These are phyloP conservation scores for Novumbra hubbsi DNA, from an alignment of 2,797 vertebrate genomes.

Conservation along the genomic window DNA sequence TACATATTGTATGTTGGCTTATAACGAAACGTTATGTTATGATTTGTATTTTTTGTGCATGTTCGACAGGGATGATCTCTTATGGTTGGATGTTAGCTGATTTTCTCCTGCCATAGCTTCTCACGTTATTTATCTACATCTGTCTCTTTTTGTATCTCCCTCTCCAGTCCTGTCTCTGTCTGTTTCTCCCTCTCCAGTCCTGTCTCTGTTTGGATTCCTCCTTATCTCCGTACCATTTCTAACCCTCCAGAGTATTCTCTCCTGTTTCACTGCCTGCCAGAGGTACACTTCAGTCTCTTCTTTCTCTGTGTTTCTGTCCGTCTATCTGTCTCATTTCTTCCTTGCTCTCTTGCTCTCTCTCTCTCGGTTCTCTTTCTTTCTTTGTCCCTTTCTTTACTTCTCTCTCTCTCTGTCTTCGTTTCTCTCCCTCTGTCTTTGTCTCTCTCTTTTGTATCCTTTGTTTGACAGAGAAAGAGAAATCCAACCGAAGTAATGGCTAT, in stretches of 20 bases:
- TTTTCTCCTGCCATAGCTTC: too few species aligned
- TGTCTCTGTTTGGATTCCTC: not conserved
- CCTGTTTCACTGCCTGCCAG: not conserved
- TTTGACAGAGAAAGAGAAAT: constrained; percentile 8
- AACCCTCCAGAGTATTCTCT: constrained; percentile 6
- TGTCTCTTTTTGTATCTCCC: not conserved
- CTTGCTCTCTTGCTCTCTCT: constrained; percentile 7
- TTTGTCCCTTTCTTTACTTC: constrained; percentile 16
- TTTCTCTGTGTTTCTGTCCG: constrained; percentile 13
- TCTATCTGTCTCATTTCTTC: not conserved
- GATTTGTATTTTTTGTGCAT: not conserved
- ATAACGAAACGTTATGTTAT: too few species aligned
- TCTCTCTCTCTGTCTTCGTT: constrained; percentile 16
- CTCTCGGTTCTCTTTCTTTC: constrained; percentile 3
- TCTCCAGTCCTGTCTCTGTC: constrained; percentile 3
- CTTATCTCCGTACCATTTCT: constrained; percentile 22
- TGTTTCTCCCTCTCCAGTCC: not conserved
- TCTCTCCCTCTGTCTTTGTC: not conserved
- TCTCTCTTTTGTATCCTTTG: constrained; percentile 9
- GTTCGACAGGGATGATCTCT: not conserved
- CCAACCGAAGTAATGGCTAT: too few species aligned
- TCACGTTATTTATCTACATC: too few species aligned
- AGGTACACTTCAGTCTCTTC: not conserved
- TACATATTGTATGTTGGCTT: too few species aligned
- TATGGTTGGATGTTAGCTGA: too few species aligned